These are phyloP conservation scores for Anser brachyrhynchus DNA, from an alignment of 2,113 vertebrate genomes.

Conservation along the genomic window DNA sequence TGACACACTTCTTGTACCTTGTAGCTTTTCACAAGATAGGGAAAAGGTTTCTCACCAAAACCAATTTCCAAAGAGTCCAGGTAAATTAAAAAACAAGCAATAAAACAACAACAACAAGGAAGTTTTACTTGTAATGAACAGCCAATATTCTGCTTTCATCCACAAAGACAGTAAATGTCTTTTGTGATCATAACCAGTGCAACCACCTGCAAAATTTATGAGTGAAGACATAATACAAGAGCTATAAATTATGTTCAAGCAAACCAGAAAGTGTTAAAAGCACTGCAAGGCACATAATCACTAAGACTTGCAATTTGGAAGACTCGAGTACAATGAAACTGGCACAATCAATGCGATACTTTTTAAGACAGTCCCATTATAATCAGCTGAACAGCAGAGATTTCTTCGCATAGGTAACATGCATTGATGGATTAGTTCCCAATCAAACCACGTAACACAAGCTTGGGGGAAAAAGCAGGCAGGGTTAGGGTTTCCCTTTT, in stretches of 20 bases:
- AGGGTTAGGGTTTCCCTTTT: neutral
- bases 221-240: conserved; percentile 38
- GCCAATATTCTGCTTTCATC: conserved; percentile 2
- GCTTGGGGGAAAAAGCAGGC: neutral
- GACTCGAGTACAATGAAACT: conserved; percentile 34
- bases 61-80: neutral
- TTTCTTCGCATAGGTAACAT: conserved; percentile 46
- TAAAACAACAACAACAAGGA: neutral
- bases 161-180: conserved; percentile 19
- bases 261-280: conserved; percentile 56
- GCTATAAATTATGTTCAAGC: conserved; percentile 53
- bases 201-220: conserved; percentile 24
- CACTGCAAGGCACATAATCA: conserved; percentile 56
- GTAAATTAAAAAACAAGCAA: neutral
- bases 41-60: neutral
- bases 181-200: conserved; percentile 29
- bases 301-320: conserved; percentile 62
- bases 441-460: neutral
- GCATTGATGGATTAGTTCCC: conserved; percentile 24
- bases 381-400: conserved; percentile 61
- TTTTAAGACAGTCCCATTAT: conserved; percentile 63
- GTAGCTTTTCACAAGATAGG: neutral
- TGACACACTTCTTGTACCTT: neutral
- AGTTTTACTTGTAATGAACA: conserved; percentile 24
- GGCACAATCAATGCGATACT: conserved; percentile 62